Evolutionary conservation across 2,888 invertebrate species (phyloP).

Genomic region (Diarsia brunnea): DNA sequence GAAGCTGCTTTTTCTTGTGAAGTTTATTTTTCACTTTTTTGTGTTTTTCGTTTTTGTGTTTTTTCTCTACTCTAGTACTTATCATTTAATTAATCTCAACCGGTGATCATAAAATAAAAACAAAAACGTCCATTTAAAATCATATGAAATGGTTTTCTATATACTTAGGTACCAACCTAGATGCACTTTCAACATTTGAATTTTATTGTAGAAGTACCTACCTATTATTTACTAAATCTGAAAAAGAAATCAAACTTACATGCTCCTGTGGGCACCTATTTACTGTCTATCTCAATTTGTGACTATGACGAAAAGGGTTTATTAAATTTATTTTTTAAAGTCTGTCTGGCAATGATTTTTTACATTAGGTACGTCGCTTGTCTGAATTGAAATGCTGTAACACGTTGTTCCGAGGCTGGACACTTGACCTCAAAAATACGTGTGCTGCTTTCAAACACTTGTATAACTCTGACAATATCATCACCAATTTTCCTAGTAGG

Average conservation of each 20-base stretch:
- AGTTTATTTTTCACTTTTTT: too few relatives aligned
- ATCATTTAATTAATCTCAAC: neutral
- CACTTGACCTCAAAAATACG: slow-evolving; percentile 79
- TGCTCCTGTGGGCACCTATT: slow-evolving; percentile 1
- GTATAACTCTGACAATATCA: slow-evolving; percentile 18
- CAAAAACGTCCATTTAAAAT: neutral
- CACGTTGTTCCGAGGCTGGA: slow-evolving; percentile 75
- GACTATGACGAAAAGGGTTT: slow-evolving; percentile 9
- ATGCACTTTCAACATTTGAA: neutral
- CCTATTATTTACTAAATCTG: neutral
- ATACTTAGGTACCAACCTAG: too few relatives aligned
- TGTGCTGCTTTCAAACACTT: slow-evolving; percentile 70
- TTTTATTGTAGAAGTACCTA: too few relatives aligned
- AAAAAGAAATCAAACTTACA: slow-evolving; percentile 26
- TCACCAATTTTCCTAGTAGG: slow-evolving; percentile 37
- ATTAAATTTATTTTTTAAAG: slow-evolving; percentile 17
- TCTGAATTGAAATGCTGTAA: slow-evolving; percentile 60
- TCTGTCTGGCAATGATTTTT: slow-evolving; percentile 26
- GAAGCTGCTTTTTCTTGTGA: too few relatives aligned
- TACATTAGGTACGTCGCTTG: slow-evolving; percentile 32
- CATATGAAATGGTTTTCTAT: neutral
- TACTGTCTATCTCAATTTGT: neutral
- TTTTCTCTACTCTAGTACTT: neutral
- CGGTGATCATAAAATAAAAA: neutral
- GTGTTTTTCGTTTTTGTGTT: too few relatives aligned